Evolutionary conservation across 2,113 vertebrate genomes (phyloP).

Genomic region (Nothocercus nigrocapillus): DNA sequence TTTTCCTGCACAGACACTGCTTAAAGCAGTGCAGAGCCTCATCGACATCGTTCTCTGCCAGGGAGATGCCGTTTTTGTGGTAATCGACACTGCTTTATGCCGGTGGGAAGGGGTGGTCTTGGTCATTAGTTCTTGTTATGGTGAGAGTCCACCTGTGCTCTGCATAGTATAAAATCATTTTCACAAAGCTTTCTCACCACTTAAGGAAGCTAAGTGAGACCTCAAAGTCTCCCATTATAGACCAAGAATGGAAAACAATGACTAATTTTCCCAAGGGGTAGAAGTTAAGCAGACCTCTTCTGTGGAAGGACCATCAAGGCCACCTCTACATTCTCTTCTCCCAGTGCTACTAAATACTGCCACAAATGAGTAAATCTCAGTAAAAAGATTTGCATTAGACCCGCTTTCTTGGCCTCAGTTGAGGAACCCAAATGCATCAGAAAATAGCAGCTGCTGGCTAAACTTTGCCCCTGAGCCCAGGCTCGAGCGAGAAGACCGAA

Average conservation of each 20-base stretch:
- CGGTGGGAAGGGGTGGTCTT: not conserved
- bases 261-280: not conserved
- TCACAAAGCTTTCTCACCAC: not conserved
- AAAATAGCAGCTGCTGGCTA: not conserved
- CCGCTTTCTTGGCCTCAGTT: not conserved
- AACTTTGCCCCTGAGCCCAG: not conserved
- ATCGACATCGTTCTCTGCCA: not conserved
- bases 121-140: not conserved
- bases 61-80: not conserved
- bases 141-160: not conserved
- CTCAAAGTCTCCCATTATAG: not conserved
- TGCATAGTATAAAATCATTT: not conserved
- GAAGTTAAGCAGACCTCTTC: not conserved
- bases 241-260: not conserved
- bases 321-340: not conserved
- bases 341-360: not conserved
- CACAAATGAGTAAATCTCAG: not conserved
- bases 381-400: not conserved
- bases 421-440: not conserved
- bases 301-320: not conserved
- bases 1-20: not conserved
- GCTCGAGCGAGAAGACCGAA: fast-evolving
- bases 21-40: not conserved
- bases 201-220: not conserved
- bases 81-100: not conserved